Evolutionary conservation across 2,113 vertebrate species (phyloP), one percentile per base, ranked within the genome.

Genomic region (Zingel zingel): DNA sequence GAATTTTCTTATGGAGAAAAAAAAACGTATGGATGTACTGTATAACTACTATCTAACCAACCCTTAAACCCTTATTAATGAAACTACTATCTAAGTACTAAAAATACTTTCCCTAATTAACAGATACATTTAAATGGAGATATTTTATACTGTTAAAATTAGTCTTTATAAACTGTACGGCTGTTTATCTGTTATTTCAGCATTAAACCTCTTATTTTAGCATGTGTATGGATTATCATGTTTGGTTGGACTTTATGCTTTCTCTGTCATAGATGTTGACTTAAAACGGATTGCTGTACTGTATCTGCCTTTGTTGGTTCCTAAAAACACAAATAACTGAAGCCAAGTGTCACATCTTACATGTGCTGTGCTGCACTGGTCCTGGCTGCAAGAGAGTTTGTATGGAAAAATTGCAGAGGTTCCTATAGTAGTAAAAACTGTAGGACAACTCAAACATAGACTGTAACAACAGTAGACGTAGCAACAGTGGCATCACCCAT

Each of bases 141-240:
- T 83, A 70, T 94, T 92, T 93, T 92, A 77, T 92, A 91, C 89
- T 86, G 78, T 88, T 89, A 16, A 70, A 19, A 62, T 50, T 47
- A 82, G 92, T 89, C 88, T 91, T 91, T 91, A 36, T 90, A 90
- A 82, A 80, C 76, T 86, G 77, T 89, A 71, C 77, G 91, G 88
- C 75, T 91, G 86, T 91, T 77, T 77, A 33, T 86, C 66, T 69
- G 87, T 90, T 5, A 56, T 88, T 88, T 92, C 82, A 87, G 80
- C 82, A 91, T 92, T 79, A 62, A 84, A 73, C 57, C 65, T 18
- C 54, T 77, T 39, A 9, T 36, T 75, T 89, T 76, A 80, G 90
- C 88, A 85, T 88, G 87, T 90, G 74, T 25, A 74, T 59, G 61
- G 54, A 47, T 16, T 30, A 54, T 65, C 33, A 2, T 3, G 72